A percentile compares a stretch with the other conserved stretches of the same genome.
Conservation (phyloP, 2,113 vertebrate genomes). For the Chloropsis cyanopogon region DNA sequence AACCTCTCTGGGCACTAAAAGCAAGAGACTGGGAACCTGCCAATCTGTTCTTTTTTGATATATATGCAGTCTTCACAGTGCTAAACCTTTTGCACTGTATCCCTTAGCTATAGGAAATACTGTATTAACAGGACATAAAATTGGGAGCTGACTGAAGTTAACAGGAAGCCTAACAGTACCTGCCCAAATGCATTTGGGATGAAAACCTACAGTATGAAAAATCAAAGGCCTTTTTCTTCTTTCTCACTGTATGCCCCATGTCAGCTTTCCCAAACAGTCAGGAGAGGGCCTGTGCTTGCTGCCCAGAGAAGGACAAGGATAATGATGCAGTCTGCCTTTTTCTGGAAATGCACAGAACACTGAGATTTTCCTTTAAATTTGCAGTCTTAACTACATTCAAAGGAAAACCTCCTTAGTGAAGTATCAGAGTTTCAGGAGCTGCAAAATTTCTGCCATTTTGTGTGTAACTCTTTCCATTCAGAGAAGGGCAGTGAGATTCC, state of each 20-base stretch:
- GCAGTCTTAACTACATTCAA: background rate
- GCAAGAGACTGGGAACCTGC: background rate
- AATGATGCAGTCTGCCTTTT: background rate
- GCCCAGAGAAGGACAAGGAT: background rate
- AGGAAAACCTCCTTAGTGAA: background rate
- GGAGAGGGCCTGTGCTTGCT: background rate
- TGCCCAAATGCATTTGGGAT: background rate
- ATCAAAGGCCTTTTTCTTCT: background rate
- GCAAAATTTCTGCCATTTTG: background rate
- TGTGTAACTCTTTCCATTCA: accelerated
- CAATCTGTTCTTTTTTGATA: background rate
- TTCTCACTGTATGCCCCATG: background rate
- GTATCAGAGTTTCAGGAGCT: background rate
- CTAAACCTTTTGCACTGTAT: background rate
- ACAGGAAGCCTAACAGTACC: background rate
- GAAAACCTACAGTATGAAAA: background rate
- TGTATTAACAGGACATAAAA: background rate
- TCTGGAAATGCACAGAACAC: background rate
- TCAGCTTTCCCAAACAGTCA: background rate
- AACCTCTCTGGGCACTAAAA: background rate
- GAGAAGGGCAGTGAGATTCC: background rate
- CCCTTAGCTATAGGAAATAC: background rate
- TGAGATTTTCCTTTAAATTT: background rate
- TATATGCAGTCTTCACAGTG: background rate
- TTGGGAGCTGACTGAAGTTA: background rate